phyloP scores from a whole-genome alignment of 2,113 vertebrate genomes.

The Illadopsis cleaveri region DNA sequence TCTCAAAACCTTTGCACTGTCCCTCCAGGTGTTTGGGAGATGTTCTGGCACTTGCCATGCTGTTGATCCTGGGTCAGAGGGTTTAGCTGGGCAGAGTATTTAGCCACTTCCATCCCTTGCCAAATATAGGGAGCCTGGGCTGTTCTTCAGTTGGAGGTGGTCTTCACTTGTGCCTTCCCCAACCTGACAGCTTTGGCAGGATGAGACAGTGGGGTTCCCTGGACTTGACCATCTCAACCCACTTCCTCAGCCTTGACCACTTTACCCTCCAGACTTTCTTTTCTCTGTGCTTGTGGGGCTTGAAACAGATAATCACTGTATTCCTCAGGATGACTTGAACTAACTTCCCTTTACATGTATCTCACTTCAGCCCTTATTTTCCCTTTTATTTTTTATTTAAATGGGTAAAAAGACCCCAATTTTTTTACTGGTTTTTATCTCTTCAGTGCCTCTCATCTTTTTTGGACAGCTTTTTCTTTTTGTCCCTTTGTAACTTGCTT shows the following conservation, averaged over 20 bases:
- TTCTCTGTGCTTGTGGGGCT: rapidly evolving
- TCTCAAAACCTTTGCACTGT: neutral
- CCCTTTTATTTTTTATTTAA: neutral
- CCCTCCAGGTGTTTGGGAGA: neutral
- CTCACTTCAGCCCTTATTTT: neutral
- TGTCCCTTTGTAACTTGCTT: neutral
- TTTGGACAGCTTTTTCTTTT: neutral
- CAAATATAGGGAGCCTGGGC: neutral
- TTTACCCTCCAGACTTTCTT: neutral
- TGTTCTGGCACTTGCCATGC: rapidly evolving
- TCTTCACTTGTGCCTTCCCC: neutral
- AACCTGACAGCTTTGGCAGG: neutral
- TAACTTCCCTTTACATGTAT: neutral
- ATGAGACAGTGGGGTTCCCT: neutral
- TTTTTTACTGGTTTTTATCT: neutral
- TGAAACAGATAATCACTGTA: neutral
- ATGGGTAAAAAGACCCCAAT: rapidly evolving
- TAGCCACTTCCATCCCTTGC: neutral
- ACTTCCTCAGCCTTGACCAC: neutral
- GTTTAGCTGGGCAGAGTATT: neutral
- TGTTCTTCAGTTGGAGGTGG: neutral
- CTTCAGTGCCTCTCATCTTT: neutral
- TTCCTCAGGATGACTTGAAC: neutral
- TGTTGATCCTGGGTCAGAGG: neutral
- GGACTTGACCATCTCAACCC: neutral